These are phyloP conservation scores for Hesperia comma DNA, from an alignment of 2,888 invertebrate species.

Conservation along the genomic window DNA sequence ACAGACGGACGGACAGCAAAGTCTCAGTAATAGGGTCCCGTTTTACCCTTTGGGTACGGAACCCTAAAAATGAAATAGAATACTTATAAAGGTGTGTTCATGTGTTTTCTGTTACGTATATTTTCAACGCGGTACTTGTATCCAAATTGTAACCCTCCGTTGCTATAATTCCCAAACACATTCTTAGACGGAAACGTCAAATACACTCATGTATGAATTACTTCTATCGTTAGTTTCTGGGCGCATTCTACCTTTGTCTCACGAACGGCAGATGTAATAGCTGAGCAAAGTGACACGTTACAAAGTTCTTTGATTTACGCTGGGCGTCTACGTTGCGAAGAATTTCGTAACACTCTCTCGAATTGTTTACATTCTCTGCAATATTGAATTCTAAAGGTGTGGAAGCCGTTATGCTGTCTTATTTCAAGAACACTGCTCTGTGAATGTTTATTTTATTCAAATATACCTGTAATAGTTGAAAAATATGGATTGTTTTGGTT, in stretches of 20 bases:
- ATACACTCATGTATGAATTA: not conserved
- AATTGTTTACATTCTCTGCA: slow-evolving; percentile 3
- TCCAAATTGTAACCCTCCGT: no score
- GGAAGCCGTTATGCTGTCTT: not conserved
- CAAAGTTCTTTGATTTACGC: slow-evolving; percentile 9
- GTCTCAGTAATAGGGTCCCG: no score
- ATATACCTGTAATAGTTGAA: no score
- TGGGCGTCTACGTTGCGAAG: slow-evolving; percentile 4
- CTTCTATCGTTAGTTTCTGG: not conserved
- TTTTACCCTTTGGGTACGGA: no score
- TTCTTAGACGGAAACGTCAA: no score
- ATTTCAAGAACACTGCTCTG: not conserved
- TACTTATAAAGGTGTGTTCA: no score
- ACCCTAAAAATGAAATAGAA: no score
- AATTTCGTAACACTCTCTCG: slow-evolving; percentile 6
- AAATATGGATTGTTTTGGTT: no score
- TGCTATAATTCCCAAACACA: no score
- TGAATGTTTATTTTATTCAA: not conserved
- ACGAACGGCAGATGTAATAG: slow-evolving; percentile 3
- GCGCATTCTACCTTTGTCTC: not conserved
- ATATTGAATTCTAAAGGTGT: slow-evolving; percentile 2
- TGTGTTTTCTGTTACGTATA: no score
- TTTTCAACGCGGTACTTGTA: no score
- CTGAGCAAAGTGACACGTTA: slow-evolving; percentile 5
- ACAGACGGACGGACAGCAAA: no score